phyloP scores from a whole-genome alignment of 2,113 vertebrate genomes.

The Orientallactaga bullata region DNA sequence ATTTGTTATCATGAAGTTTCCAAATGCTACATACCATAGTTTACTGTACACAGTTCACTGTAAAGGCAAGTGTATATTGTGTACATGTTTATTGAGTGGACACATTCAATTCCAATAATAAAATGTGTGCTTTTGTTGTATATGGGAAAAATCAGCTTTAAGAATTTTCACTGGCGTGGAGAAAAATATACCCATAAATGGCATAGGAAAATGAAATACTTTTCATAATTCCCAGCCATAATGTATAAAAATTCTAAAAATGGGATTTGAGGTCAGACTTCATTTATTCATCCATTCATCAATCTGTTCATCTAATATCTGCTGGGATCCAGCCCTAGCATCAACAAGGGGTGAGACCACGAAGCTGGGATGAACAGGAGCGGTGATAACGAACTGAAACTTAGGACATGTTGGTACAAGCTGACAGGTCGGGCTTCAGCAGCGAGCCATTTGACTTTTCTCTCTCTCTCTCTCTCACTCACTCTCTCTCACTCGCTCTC shows the following conservation, averaged over 20 bases:
- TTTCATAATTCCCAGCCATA: background rate
- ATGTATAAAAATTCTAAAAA: background rate
- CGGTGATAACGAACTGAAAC: no score
- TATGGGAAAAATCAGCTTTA: background rate
- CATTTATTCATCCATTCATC: background rate
- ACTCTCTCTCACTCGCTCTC: no score
- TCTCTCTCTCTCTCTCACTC: no score
- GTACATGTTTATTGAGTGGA: no score
- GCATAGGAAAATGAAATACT: background rate
- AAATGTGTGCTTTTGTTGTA: background rate
- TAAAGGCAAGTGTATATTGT: background rate
- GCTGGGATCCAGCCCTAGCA: no score
- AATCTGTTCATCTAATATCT: background rate
- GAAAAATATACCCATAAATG: background rate
- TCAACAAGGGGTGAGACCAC: no score
- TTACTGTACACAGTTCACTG: background rate
- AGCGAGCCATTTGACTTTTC: no score
- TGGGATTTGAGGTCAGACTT: background rate
- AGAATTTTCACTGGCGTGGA: background rate
- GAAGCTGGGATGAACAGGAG: no score
- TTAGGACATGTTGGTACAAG: no score
- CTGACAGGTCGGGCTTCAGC: no score
- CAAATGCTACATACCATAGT: fast-evolving
- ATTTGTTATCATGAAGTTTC: background rate
- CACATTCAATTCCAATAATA: background rate